A percentile compares a stretch with the other conserved stretches of the same genome.
Evolutionary conservation across 1,140 invertebrate genomes (phyloP).

Genomic region (Aphaenogaster ashmeadi): DNA sequence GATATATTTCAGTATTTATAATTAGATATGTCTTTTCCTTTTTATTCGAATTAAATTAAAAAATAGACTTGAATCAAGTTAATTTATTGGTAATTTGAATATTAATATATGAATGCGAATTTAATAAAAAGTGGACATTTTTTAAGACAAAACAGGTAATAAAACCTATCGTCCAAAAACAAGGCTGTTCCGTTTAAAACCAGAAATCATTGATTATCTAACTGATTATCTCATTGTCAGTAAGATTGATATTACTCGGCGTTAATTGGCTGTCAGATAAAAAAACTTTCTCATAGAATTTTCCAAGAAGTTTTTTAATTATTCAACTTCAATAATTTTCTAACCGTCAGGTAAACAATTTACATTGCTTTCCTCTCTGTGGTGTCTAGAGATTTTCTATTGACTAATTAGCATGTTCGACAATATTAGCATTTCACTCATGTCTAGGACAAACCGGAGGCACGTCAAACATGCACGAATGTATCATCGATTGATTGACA

Average conservation of each 20-base stretch:
- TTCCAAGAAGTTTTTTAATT: background rate
- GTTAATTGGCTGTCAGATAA: constrained; percentile 19
- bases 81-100: background rate
- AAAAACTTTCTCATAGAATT: background rate
- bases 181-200: background rate
- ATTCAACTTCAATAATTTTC: background rate
- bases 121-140: background rate
- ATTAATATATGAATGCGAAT: background rate
- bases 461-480: constrained; percentile 22
- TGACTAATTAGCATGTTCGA: constrained; percentile 12
- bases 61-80: background rate
- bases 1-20: background rate
- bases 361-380: background rate
- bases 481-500: constrained; percentile 48
- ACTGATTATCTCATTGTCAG: background rate
- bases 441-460: background rate
- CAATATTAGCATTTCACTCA: background rate
- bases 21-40: background rate
- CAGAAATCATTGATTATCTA: background rate
- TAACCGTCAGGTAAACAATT: background rate
- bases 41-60: background rate
- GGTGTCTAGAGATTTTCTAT: background rate
- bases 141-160: background rate
- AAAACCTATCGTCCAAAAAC: background rate
- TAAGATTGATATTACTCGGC: background rate